These are phyloP conservation scores for Pitta sordida DNA, from an alignment of 2,113 vertebrate genomes.

Conservation along the genomic window DNA sequence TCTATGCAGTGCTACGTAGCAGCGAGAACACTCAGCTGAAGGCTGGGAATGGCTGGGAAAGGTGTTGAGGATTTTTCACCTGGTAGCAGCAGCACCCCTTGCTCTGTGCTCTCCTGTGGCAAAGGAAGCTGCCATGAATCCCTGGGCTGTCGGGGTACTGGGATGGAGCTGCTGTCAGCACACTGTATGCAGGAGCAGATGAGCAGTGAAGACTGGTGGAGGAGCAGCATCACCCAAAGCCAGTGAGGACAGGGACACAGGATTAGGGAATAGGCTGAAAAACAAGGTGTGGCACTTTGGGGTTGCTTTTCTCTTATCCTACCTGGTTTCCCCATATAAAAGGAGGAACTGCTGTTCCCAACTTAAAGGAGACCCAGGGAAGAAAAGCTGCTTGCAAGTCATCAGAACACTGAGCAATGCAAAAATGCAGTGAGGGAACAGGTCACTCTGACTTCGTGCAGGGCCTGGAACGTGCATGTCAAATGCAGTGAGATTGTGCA, in stretches of 20 bases:
- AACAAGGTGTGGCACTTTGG: not conserved
- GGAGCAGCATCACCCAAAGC: not conserved
- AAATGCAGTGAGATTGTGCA: not conserved
- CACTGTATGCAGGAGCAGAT: not conserved
- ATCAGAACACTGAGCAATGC: not conserved
- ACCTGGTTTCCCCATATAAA: not conserved
- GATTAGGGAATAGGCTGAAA: not conserved
- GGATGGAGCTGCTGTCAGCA: not conserved
- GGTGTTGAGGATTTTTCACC: not conserved
- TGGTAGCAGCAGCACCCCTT: not conserved
- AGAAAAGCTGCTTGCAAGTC: not conserved
- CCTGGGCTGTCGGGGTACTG: not conserved
- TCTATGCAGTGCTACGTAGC: not conserved
- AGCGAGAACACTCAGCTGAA: not conserved
- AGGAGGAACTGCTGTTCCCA: not conserved
- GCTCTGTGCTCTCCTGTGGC: not conserved
- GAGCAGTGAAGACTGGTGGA: rapidly evolving
- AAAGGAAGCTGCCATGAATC: not conserved
- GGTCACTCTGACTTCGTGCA: not conserved
- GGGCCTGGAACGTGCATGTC: not conserved
- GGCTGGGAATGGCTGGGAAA: not conserved
- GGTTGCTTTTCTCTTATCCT: not conserved
- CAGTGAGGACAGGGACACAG: not conserved
- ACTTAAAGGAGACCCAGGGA: not conserved
- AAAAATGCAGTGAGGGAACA: not conserved